Evolutionary conservation across 2,888 invertebrate species (phyloP).

Genomic region (Drosophila robusta): DNA sequence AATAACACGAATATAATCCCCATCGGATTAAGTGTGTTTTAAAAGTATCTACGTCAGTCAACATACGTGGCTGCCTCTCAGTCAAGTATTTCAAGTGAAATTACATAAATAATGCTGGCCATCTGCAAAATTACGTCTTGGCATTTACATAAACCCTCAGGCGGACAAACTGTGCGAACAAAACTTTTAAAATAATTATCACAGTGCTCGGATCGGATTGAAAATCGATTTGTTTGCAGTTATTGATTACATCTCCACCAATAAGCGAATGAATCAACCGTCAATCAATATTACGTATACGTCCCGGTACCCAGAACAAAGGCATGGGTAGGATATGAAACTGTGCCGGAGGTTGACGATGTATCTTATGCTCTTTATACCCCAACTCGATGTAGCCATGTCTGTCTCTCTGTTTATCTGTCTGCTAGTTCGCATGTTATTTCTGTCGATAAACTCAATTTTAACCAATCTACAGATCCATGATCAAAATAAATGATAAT

Average conservation of each 20-base stretch:
- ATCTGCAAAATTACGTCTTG: constrained; percentile 30
- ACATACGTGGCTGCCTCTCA: background rate
- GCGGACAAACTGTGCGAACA: constrained; percentile 1
- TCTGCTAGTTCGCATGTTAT: no score
- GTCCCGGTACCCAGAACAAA: no score
- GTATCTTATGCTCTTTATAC: no score
- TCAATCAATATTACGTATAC: constrained; percentile 22
- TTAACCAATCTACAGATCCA: no score
- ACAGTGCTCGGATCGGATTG: constrained; percentile 15
- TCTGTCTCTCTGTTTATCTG: no score
- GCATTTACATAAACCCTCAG: background rate
- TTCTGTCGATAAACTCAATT: no score
- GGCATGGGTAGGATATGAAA: no score
- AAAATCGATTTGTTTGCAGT: no score
- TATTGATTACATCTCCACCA: no score
- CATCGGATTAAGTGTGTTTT: background rate
- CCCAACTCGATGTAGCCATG: no score
- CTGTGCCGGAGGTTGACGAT: no score
- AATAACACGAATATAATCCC: background rate
- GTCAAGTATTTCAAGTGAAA: background rate
- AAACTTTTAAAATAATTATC: constrained; percentile 3
- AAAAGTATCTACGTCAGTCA: background rate
- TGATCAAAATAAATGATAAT: no score
- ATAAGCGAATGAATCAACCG: constrained; percentile 9
- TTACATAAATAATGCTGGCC: constrained; percentile 30